Evolutionary conservation across 1,140 invertebrate species (phyloP).

Genomic region (Papilio dardanus): DNA sequence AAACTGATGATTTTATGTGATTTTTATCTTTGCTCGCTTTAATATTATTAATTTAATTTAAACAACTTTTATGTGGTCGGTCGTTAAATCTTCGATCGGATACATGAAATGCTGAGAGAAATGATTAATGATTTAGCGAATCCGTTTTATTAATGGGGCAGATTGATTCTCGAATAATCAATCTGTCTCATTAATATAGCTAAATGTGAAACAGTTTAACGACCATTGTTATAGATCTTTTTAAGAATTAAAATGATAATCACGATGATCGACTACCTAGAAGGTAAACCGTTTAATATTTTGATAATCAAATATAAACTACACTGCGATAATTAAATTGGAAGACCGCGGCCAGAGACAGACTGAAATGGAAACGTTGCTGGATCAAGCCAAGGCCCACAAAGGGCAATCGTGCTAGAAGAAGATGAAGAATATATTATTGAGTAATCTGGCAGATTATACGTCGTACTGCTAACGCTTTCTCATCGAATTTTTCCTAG

Average conservation of each 20-base stretch:
- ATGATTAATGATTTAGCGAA: neutral
- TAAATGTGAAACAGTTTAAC: conserved; percentile 7
- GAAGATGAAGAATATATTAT: no score
- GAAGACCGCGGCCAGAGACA: no score
- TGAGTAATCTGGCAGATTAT: no score
- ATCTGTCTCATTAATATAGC: no score
- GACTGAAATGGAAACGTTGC: no score
- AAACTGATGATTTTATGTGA: conserved; percentile 42
- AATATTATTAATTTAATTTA: conserved; percentile 12
- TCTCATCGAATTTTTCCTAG: neutral
- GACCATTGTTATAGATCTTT: neutral
- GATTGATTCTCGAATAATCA: no score
- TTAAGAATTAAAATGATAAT: neutral
- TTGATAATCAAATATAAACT: neutral
- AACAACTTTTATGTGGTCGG: conserved; percentile 16
- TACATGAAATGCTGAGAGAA: neutral
- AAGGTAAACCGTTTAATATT: neutral
- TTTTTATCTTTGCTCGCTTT: conserved; percentile 29
- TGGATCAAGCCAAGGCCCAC: no score
- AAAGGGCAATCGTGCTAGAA: no score
- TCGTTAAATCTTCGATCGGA: conserved; percentile 17
- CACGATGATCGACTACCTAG: neutral
- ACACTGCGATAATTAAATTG: no score
- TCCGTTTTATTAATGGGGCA: conserved; percentile 11
- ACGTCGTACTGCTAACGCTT: no score